Base-by-base conservation (phyloP, 92 coral and sea anemone genomes). In the Montipora capitata region DNA sequence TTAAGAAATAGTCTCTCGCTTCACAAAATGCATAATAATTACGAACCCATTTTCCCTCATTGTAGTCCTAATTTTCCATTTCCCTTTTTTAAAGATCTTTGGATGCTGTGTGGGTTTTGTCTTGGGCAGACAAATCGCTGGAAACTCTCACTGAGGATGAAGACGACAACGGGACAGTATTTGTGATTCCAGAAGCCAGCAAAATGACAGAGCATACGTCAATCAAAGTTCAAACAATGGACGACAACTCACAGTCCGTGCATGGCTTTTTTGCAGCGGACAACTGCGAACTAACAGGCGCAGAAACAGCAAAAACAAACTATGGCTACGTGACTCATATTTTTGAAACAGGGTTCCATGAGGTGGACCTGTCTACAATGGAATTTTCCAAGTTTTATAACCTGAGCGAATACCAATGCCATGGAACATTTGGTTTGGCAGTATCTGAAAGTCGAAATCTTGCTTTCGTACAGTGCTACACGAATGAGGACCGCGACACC, bases 281-380 rank as follows among this genome's bases (percentile, higher is more conserved):
- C 27, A 86, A 85, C 84, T 93, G 96, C 81, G 92, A 90, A 81
- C 68, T 87, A 81, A 87, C 76, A 61, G 85, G 91, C 90, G 66
- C 78, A 40, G 54, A 90, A 65, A 62, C 64, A 39, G 72, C 78
- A 40, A 44, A 90, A 65, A 62, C 64, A 39, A 71, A 73, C 27
- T 86, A 69, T 68, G 96, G 90, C 12, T 93, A 93, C 52, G 96
- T 90, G 86, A 93, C 94, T 90, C 94, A 93, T 70, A 48, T 93
- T 20, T 67, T 86, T 52, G 87, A 93, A 56, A 90, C 96, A 17
- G 96, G 96, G 39, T 71, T 93, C 58, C 96, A 93, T 57, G 96
- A 93, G 35, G 75, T 93, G 16, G 91, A 88, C 81, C 86, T 93
- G 79, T 79, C 49, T 35, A 82, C 83, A 4, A 90, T 74, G 83